phyloP scores from a whole-genome alignment of 2,888 invertebrate species.

The Parapristionchus giblindavisi region DNA sequence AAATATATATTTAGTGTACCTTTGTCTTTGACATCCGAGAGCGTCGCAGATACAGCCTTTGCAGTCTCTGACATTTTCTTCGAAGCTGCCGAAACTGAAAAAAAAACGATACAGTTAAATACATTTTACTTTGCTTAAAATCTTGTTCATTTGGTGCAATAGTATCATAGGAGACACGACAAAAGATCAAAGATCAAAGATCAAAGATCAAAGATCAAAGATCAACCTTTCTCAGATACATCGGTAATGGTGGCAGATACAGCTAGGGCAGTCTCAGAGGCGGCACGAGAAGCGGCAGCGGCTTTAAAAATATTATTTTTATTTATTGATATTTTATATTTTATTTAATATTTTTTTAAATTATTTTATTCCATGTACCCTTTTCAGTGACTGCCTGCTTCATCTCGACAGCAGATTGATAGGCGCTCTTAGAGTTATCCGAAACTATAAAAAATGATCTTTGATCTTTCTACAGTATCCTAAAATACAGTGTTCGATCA shows the following conservation, averaged over 20 bases:
- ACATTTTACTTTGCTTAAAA: too few relatives aligned
- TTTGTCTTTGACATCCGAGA: too few relatives aligned
- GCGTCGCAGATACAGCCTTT: too few relatives aligned
- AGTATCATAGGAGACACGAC: too few relatives aligned
- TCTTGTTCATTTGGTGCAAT: too few relatives aligned
- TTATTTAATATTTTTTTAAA: background rate
- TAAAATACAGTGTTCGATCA: too few relatives aligned
- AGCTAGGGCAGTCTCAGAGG: background rate
- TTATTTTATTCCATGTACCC: background rate
- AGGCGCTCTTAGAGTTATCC: too few relatives aligned
- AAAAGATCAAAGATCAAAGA: constrained; percentile 18
- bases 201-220: constrained; percentile 6
- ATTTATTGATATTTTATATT: background rate
- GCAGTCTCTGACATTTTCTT: too few relatives aligned
- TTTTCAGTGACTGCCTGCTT: too few relatives aligned
- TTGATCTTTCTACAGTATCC: background rate
- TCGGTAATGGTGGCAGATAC: background rate
- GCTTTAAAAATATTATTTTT: background rate
- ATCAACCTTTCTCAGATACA: constrained; percentile 9
- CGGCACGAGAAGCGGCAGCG: background rate
- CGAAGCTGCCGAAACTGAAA: background rate
- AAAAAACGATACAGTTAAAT: background rate
- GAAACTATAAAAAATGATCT: background rate
- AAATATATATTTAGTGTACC: too few relatives aligned
- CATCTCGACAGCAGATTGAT: too few relatives aligned